Percentiles rank a stretch among this genome's conserved stretches.
Conservation (phyloP, 2,888 invertebrate genomes). For the Himalopsyche kuldschensis region DNA sequence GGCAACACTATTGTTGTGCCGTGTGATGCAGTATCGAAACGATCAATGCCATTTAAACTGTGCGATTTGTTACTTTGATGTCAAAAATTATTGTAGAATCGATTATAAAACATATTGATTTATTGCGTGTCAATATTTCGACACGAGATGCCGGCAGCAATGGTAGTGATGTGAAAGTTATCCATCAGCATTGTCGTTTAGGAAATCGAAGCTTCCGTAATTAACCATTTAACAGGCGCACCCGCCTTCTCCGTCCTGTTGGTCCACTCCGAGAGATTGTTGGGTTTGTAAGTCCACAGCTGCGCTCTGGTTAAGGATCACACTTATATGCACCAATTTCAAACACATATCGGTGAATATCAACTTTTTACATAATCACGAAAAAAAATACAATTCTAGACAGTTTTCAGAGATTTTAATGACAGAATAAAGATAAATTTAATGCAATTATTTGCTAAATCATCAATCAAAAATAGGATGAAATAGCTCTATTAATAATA, state of each 20-base stretch:
- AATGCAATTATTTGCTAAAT: no score
- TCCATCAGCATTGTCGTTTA: background rate
- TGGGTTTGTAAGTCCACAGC: constrained; percentile 84
- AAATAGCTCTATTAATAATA: no score
- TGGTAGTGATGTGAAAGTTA: constrained; percentile 8
- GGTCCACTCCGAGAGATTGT: constrained; percentile 76
- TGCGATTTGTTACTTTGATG: constrained; percentile 10
- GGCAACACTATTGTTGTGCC: background rate
- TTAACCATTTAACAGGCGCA: constrained; percentile 70
- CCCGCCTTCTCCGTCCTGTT: constrained; percentile 78
- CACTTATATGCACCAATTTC: constrained; percentile 7
- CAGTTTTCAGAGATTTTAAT: no score
- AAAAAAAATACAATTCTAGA: no score
- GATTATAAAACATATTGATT: background rate
- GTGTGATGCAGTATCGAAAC: background rate
- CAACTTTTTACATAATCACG: no score
- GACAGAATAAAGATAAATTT: no score
- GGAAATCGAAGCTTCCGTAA: background rate
- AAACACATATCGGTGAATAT: background rate
- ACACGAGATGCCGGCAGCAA: constrained; percentile 21
- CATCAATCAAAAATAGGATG: no score
- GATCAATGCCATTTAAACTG: background rate
- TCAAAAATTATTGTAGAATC: constrained; percentile 18
- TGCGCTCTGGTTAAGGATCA: constrained; percentile 47
- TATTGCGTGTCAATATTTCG: background rate